These are phyloP conservation scores for Bellardia bayeri DNA, from an alignment of 2,888 invertebrate species.

Conservation along the genomic window DNA sequence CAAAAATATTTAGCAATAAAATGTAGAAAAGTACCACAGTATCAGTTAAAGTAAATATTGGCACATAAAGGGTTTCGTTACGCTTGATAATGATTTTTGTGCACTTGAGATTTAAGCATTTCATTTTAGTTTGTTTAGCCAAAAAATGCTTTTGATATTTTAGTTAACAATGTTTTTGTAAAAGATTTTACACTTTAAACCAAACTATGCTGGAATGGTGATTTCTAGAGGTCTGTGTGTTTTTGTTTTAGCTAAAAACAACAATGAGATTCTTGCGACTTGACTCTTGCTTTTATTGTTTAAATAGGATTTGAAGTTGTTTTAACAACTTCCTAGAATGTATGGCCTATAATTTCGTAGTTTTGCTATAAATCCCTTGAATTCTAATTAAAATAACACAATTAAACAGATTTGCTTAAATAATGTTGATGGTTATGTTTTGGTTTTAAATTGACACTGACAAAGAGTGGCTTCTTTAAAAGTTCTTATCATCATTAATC, in stretches of 20 bases:
- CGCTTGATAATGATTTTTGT: constrained; percentile 75
- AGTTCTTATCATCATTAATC: too few species aligned
- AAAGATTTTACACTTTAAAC: constrained; percentile 64
- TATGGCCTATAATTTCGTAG: too few species aligned
- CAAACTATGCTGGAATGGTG: not conserved
- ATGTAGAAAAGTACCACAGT: not conserved
- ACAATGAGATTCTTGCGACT: constrained; percentile 10
- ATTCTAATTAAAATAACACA: too few species aligned
- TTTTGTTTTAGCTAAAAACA: constrained; percentile 19
- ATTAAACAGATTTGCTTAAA: too few species aligned
- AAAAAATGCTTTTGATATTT: constrained; percentile 14
- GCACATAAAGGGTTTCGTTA: constrained; percentile 74
- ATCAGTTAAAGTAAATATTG: not conserved
- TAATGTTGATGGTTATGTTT: too few species aligned
- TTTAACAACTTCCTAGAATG: not conserved
- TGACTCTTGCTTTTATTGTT: constrained; percentile 5
- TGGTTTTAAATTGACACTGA: too few species aligned
- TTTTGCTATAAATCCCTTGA: too few species aligned
- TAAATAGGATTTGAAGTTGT: not conserved
- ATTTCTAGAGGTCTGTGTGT: not conserved
- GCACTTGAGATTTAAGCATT: constrained; percentile 58
- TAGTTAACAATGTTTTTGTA: constrained; percentile 54
- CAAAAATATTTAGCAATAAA: constrained; percentile 64
- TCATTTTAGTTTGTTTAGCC: not conserved
- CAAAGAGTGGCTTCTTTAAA: too few species aligned